Evolutionary conservation across 2,113 vertebrate genomes (phyloP), one percentile per base, ranked within the genome.

Genomic region (Hylia prasina): DNA sequence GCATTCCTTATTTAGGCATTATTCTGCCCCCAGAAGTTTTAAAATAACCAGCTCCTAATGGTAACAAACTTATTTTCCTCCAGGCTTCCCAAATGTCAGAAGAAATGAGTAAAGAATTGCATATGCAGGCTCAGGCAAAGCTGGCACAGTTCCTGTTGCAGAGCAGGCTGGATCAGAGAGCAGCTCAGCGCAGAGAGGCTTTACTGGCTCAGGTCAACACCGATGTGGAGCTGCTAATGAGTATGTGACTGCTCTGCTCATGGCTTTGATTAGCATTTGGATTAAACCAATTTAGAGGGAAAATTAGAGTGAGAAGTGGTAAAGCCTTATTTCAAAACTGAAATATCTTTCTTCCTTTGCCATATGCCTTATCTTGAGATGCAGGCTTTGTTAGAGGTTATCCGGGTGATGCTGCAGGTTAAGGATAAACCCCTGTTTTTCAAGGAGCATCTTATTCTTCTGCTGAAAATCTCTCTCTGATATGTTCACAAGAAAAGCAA

Each of bases 201-300:
- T 94, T 99, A 31, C 97, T 98, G 65, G 98, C 98, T 72, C 98
- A 98, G 97, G 98, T 99, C 97, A 98, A 96, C 97, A 98, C 98
- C 0, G 98, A 98, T 58, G 88, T 98, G 90, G 98, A 98, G 93
- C 98, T 98, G 77, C 93, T 99, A 85, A 98, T 98, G 95, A 98
- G 98, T 98, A 98, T 44, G 98, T 95, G 78, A 65, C 87, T 56
- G 24, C 51, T 64, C 42, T 68, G 80, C 48, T 83, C 84, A 48
- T 77, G 83, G 44, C 39, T 94, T 89, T 85, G 66, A 89, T 94
- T 90, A 56, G 27, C 4, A 1, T 75, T 64, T 92, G 79, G 28
- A 90, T 94, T 90, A 68, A 78, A 81, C 31, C 75, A 75, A 66
- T 89, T 77, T 44, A 83, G 33, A 73, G 37, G 75, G 56, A 92